phyloP scores from a whole-genome alignment of 2,113 vertebrate genomes.

The Melanerpes aurifrons region DNA sequence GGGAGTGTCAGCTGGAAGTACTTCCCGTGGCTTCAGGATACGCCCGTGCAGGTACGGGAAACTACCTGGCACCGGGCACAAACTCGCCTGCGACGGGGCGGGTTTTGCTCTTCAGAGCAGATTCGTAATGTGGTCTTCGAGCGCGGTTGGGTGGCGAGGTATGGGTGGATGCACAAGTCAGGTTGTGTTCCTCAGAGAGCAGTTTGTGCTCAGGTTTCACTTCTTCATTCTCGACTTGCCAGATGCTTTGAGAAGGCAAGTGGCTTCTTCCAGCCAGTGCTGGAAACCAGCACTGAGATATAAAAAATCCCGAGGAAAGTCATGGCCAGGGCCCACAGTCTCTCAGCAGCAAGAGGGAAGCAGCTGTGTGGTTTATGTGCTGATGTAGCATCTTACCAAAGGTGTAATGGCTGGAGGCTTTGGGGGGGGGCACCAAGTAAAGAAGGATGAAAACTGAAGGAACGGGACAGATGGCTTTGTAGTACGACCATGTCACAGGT shows the following conservation, averaged over 20 bases:
- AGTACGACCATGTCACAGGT: neutral
- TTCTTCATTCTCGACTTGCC: neutral
- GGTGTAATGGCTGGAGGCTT: neutral
- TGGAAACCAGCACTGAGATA: neutral
- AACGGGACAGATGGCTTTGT: neutral
- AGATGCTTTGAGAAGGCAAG: neutral
- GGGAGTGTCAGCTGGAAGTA: neutral
- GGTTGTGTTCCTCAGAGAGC: neutral
- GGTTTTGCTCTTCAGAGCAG: accelerated
- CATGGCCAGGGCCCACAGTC: neutral
- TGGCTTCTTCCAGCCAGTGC: neutral
- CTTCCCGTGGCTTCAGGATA: neutral
- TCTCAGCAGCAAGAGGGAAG: accelerated
- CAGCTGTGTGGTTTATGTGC: accelerated
- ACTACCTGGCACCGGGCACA: neutral
- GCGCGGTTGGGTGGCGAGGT: accelerated
- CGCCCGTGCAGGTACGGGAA: neutral
- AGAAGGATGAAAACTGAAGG: neutral
- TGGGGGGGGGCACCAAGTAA: accelerated
- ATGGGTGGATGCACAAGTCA: accelerated
- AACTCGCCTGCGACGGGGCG: neutral
- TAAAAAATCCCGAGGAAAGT: neutral
- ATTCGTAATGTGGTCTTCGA: accelerated
- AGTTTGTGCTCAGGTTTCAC: neutral
- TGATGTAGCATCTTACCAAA: accelerated